Percentiles rank a stretch among this genome's conserved stretches.
phyloP scores from a whole-genome alignment of 1,140 invertebrate species.

The Melanaphis sacchari region DNA sequence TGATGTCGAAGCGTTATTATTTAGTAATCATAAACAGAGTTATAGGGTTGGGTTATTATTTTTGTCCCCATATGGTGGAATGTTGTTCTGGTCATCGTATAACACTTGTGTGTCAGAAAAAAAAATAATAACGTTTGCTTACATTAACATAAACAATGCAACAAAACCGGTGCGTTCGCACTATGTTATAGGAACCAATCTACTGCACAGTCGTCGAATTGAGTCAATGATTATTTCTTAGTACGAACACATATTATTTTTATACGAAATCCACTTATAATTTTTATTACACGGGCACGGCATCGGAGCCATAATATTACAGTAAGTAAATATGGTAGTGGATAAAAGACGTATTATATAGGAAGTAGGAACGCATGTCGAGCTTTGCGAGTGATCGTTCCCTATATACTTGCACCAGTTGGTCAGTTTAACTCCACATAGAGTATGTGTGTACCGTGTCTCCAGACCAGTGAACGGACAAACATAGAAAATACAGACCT shows the following conservation, averaged over 20 bases:
- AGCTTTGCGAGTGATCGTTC: neutral
- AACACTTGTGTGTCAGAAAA: neutral
- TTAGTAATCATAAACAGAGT: neutral
- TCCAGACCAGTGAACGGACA: neutral
- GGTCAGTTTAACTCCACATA: neutral
- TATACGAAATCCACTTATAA: neutral
- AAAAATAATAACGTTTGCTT: neutral
- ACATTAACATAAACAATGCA: neutral
- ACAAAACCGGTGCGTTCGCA: neutral
- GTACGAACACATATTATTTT: neutral
- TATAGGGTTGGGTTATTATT: conserved; percentile 37
- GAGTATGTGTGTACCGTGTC: too few species aligned
- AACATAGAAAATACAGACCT: neutral
- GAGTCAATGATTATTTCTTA: neutral
- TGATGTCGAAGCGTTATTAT: conserved; percentile 8
- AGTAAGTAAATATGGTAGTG: neutral
- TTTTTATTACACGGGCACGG: neutral
- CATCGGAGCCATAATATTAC: neutral
- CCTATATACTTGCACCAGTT: neutral
- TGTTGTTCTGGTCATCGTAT: conserved; percentile 30
- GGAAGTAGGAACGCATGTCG: neutral
- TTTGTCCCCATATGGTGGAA: conserved; percentile 28
- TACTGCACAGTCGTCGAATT: neutral
- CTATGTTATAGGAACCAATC: neutral
- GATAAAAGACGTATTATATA: neutral